Evolutionary conservation across 2,888 invertebrate genomes (phyloP), one percentile per base, ranked within the genome.

Genomic region (Drosophila hamatofila): DNA sequence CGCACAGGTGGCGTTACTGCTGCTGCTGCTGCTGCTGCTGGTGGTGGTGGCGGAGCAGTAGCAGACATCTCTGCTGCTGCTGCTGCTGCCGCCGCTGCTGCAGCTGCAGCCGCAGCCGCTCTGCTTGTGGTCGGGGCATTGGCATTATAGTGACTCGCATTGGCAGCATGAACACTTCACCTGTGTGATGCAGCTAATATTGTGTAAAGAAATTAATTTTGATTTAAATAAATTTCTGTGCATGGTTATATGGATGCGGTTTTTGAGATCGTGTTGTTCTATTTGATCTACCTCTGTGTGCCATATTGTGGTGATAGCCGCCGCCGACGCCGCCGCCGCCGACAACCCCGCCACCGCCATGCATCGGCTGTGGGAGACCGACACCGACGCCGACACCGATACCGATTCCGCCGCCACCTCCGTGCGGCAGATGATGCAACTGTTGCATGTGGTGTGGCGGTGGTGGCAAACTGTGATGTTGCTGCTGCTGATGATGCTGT

Each of bases 281-380:
- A 69, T 82, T 78, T 75, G 90, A 92, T 93, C 93, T 93, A 93
- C 93, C 93, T 93, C 93, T 92, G 78, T 93, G 93, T 90, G 93
- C 92, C 91, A 92, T 91, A 80, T 91, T 91, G 81, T 89, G 92
- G 78, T 90, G 84, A 70, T 81, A 76, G 71, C 65, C 62, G 68
- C 83, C 73, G 49, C 59, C 68, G 16, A 66, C 76, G 18, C 65
- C 72, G n/a, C 33, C 65, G n/a, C 66, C 72, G 23, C 41, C 48
- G 33, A 58, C 71, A 51, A 73, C 65, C 23, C 41, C 49, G n/a
- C 64, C 68, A 48, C 77, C 74, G 64, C 78, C 78, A 69, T 83
- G 68, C 81, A 78, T 75, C 41, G 68, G 61, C 18, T 64, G 81
- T 61, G 78, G 81, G 59, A 83, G 64, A 55, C 84, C 72, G 61